phyloP scores from a whole-genome alignment of 92 coral and sea anemone species.

The Porites lobata region DNA sequence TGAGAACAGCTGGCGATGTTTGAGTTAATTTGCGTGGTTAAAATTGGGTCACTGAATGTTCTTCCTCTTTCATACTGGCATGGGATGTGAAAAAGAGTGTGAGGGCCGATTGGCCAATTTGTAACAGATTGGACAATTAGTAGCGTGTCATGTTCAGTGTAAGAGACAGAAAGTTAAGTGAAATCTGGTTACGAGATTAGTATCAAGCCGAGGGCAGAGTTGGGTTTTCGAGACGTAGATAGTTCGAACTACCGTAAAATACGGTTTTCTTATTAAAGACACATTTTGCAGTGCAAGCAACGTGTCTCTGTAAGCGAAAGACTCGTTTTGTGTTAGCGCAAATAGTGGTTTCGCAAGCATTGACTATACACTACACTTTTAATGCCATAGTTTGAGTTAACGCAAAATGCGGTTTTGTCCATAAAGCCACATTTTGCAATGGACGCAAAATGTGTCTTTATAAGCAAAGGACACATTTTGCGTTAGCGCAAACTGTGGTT shows the following conservation, averaged over 20 bases:
- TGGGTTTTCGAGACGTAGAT: too few relatives aligned
- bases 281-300: background rate
- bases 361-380: background rate
- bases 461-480: slow-evolving; percentile 5
- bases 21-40: too few relatives aligned
- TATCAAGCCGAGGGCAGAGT: too few relatives aligned
- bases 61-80: too few relatives aligned
- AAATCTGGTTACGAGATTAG: too few relatives aligned
- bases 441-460: background rate
- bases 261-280: background rate
- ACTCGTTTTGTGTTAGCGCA: background rate
- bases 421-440: background rate
- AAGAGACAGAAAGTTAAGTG: too few relatives aligned
- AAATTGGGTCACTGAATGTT: too few relatives aligned
- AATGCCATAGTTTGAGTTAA: background rate
- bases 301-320: background rate
- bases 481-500: background rate
- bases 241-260: background rate
- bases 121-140: too few relatives aligned
- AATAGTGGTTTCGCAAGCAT: background rate
- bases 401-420: background rate
- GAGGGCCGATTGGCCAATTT: too few relatives aligned
- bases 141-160: too few relatives aligned
- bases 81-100: too few relatives aligned
- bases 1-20: too few relatives aligned